These are phyloP conservation scores for Odontothrips loti DNA, from an alignment of 2,888 invertebrate species.

Conservation along the genomic window DNA sequence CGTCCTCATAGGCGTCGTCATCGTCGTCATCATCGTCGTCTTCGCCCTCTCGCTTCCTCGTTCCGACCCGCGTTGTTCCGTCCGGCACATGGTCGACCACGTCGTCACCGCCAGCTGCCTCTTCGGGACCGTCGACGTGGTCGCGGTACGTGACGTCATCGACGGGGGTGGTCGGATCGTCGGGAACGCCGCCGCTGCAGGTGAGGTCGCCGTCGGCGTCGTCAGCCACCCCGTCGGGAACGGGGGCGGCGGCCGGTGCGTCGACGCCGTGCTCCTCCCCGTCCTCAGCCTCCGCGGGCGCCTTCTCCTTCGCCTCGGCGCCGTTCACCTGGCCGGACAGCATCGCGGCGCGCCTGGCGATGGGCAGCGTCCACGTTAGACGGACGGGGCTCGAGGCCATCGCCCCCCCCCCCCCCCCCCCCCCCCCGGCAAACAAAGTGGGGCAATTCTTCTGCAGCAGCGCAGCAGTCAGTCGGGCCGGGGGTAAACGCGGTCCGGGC, in stretches of 20 bases:
- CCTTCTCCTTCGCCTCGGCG: conserved; percentile 19
- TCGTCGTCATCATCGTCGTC: conserved; percentile 50
- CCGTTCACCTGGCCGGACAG: not conserved
- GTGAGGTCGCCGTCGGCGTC: not conserved
- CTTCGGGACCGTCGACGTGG: not conserved
- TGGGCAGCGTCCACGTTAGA: not conserved
- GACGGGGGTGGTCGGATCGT: not conserved
- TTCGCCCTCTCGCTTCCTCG: not conserved
- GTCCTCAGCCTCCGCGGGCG: not conserved
- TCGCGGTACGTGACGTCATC: not conserved
- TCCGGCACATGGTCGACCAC: not conserved
- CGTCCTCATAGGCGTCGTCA: conserved; percentile 50
- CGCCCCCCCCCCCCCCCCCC: not conserved
- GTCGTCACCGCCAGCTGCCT: not conserved
- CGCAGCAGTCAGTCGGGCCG: no score
- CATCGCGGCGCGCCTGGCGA: not conserved
- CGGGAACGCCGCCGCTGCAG: no score
- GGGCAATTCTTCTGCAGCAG: no score
- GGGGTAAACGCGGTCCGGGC: no score
- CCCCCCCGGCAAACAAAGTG: not conserved
- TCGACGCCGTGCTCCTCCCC: not conserved
- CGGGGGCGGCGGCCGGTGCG: not conserved
- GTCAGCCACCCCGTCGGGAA: not conserved
- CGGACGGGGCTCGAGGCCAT: not conserved
- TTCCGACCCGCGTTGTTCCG: not conserved